Base-by-base conservation (phyloP, 2,113 vertebrate genomes). In the Cepphus grylle region DNA sequence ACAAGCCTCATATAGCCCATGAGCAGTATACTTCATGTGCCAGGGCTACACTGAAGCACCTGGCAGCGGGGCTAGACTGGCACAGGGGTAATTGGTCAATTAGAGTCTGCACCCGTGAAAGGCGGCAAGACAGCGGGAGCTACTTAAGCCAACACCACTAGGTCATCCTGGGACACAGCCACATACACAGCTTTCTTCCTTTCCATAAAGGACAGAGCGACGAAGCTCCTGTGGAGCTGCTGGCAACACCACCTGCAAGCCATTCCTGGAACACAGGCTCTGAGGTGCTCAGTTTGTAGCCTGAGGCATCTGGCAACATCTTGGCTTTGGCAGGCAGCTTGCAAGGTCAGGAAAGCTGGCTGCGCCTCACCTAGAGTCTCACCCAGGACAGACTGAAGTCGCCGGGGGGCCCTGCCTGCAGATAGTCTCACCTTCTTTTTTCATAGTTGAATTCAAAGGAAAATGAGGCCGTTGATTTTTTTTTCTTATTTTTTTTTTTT, bases 31-130 rank as follows among this genome's bases (percentile, higher is more conserved):
- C 13, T 87, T 56, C 43, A 26, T 1, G 11, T 61, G 89, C 84
- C 91, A 95, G 61, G 72, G 73, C 59, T 52, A 27, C 61, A 8
- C 36, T 3, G 43, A 74, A 29, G 61, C 16, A 3, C 9, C 69
- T 63, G 91, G 91, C 91, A 94, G 56, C 4, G 4, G 56, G 56
- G 50, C 50, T 45, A 29, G 30, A n/a, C 10, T 91, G 87, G 89
- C 87, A 76, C 73, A 43, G 12, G 27, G 52, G 65, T 1, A 1
- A 43, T 11, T 0, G 45, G 36, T 17, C 86, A 50, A 36, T 58
- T 2, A 0, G 69, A 73, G 76, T 3, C 62, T 1, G 1, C 5
- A 4, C 40, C 80, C 15, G 0, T 1, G 0, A 74, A 91, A 84
- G 55, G 72, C 1, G 0, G 22, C 79, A 86, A 29, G 53, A 34